phyloP scores from a whole-genome alignment of 2,113 vertebrate genomes.

The Podiceps cristatus region DNA sequence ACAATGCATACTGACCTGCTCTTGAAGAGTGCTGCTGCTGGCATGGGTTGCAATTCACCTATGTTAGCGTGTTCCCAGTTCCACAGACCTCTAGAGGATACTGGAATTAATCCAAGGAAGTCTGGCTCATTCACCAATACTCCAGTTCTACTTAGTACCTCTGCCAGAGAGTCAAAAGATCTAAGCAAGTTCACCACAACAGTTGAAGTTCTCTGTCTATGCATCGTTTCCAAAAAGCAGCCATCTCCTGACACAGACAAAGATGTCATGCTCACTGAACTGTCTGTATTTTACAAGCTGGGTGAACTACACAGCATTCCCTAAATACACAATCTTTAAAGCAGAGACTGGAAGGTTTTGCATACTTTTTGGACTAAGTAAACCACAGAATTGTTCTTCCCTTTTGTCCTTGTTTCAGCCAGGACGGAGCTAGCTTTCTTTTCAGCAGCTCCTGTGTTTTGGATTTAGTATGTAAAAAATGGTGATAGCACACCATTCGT shows the following conservation, averaged over 20 bases:
- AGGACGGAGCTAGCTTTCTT: too few relatives aligned
- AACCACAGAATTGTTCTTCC: background rate
- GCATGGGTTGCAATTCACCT: background rate
- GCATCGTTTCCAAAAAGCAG: background rate
- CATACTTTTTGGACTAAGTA: background rate
- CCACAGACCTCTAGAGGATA: background rate
- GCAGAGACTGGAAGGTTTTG: background rate
- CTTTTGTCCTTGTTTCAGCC: too few relatives aligned
- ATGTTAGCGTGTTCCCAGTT: background rate
- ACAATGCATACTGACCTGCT: background rate
- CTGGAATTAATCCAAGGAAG: background rate
- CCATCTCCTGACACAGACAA: background rate
- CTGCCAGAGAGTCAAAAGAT: background rate
- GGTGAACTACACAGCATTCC: background rate
- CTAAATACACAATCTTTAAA: background rate
- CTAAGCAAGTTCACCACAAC: background rate
- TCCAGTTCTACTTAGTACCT: background rate
- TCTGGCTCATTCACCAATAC: background rate
- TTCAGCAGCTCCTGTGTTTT: too few relatives aligned
- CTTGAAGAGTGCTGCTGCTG: background rate
- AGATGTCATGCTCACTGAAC: background rate
- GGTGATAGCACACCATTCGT: too few relatives aligned
- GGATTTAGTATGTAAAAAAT: too few relatives aligned
- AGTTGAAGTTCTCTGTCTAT: background rate
- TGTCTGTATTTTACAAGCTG: background rate